Evolutionary conservation across 2,797 vertebrate genomes (phyloP).

Genomic region (Zenarchopterus dispar): DNA sequence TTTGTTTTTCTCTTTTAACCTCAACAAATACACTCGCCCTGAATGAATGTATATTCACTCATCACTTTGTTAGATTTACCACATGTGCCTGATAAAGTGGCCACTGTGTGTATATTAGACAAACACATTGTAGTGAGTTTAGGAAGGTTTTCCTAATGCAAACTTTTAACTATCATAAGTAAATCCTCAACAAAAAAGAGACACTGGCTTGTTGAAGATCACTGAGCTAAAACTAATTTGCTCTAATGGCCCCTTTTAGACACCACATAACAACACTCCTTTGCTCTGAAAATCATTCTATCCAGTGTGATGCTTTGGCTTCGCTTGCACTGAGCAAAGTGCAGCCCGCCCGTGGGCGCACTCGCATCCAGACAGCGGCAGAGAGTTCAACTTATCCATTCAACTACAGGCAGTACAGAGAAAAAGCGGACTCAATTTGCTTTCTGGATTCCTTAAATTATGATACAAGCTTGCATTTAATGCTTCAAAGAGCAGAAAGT

Average conservation of each 20-base stretch:
- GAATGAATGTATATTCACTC: too few species aligned
- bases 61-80: background rate
- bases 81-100: background rate
- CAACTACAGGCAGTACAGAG: background rate
- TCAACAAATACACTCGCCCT: conserved; percentile 10
- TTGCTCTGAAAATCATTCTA: conserved; percentile 3
- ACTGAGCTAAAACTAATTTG: conserved; percentile 5
- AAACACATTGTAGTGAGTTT: conserved; percentile 18
- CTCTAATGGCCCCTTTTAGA: conserved; percentile 12
- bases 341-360: background rate
- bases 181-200: background rate
- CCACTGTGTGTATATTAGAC: conserved; percentile 30
- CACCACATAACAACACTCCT: background rate
- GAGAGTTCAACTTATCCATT: background rate
- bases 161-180: background rate
- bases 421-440: background rate
- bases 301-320: background rate
- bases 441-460: background rate
- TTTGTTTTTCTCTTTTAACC: conserved; percentile 19
- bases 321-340: background rate
- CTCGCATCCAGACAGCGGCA: background rate
- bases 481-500: too few species aligned
- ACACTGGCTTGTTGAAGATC: background rate
- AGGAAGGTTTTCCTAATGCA: conserved; percentile 14
- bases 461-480: too few species aligned